phyloP scores from a whole-genome alignment of 1,140 invertebrate species.

The Lepidotrigona ventralis region DNA sequence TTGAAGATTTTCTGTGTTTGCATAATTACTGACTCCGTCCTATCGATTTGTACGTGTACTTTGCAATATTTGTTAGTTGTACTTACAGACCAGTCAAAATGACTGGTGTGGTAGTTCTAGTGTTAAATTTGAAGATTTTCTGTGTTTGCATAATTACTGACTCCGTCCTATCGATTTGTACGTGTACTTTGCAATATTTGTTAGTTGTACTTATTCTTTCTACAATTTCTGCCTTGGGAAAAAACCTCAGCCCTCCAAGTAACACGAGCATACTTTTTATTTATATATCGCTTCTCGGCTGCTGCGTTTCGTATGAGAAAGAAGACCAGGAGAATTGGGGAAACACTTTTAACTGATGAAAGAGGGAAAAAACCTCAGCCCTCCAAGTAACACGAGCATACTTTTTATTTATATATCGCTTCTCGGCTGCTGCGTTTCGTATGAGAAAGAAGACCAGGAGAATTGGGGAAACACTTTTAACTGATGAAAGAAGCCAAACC shows the following conservation, averaged over 20 bases:
- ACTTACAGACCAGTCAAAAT: no score
- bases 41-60: no score
- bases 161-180: no score
- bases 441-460: conserved; percentile 28
- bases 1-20: no score
- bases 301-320: conserved; percentile 43
- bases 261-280: background rate
- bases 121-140: no score
- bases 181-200: no score
- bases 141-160: no score
- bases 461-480: background rate
- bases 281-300: background rate
- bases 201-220: no score
- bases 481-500: background rate
- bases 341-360: background rate
- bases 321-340: conserved; percentile 26
- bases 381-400: background rate
- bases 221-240: no score
- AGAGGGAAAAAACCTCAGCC: background rate
- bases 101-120: no score
- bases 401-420: background rate
- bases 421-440: conserved; percentile 40
- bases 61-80: no score
- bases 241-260: background rate
- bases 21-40: no score